phyloP scores from a whole-genome alignment of 2,113 vertebrate genomes.

The Spheniscus mendiculus region DNA sequence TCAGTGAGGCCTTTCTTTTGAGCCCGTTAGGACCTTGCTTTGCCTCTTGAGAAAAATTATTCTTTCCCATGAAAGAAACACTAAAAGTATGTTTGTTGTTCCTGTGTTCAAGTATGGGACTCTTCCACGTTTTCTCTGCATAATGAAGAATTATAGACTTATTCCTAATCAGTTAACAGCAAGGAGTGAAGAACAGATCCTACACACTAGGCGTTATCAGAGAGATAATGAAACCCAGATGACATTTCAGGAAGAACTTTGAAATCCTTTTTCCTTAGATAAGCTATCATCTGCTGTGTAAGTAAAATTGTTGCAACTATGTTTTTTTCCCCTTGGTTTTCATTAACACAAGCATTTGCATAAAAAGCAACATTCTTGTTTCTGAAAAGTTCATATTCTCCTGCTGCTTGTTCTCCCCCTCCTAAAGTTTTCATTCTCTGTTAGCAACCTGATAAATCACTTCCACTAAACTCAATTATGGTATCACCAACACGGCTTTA shows the following conservation, averaged over 20 bases:
- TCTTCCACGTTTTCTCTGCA: background rate
- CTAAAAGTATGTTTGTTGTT: background rate
- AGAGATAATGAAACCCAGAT: conserved; percentile 25
- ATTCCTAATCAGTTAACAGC: background rate
- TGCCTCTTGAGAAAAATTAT: background rate
- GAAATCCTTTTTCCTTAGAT: background rate
- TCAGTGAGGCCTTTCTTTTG: background rate
- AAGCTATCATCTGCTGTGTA: background rate
- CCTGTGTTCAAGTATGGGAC: background rate
- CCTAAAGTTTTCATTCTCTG: conserved; percentile 33
- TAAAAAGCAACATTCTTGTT: background rate
- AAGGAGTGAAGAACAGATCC: background rate
- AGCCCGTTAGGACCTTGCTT: background rate
- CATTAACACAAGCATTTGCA: conserved; percentile 46
- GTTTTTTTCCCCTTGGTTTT: background rate
- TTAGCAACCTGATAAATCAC: conserved; percentile 52
- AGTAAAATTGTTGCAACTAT: background rate
- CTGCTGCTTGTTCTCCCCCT: background rate
- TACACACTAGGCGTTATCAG: background rate
- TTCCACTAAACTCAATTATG: conserved; percentile 54
- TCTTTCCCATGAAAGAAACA: background rate
- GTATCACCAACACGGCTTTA: conserved; percentile 48
- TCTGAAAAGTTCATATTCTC: conserved; percentile 28
- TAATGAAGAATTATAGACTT: background rate
- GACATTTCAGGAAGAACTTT: conserved; percentile 9